Base-by-base conservation (phyloP, 2,113 vertebrate species). In the Tetrao urogallus region DNA sequence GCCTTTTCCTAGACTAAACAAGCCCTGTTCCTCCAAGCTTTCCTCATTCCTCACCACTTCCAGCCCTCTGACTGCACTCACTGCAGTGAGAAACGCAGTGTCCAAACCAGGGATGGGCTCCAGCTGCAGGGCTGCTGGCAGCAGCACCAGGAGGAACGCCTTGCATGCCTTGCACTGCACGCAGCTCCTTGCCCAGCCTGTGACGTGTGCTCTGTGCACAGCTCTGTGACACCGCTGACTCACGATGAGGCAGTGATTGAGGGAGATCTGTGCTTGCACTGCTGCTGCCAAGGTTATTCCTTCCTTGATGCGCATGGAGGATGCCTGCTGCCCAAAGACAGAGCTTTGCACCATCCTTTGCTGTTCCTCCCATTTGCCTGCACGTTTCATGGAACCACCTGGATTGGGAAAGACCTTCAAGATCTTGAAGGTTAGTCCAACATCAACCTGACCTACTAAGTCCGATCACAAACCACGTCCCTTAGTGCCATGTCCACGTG, bases 1-100 rank as follows among this genome's bases (percentile, higher is more conserved):
- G 45, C 25, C 82, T 58, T 8, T 64, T 80, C 61, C 73, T 91
- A 96, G 96, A 96, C 96, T 96, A 96, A 96, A 96, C 95, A 96
- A 88, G 64, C 73, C 34, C 6, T 3, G 58, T 89, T 69, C 88
- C 61, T 87, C 56, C 84, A 79, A 89, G 82, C 75, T 58, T 67
- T 95, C 61, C 88, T 95, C 88, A 95, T 90, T 93, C 69, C 82
- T 93, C 73, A 60, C 1, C 12, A 21, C 83, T 94, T 90, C 90
- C 52, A 54, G 52, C 52, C 52, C 27, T 54, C 27, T 54, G 52
- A 30, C 52, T 9, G 5, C 27, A 17, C 52, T 54, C 27, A 13
- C 27, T 30, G 52, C 52, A 54, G 15, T 9, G 52, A 54, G 52
- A 90, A 82, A 64, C 0, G 1, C 60, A 86, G 88, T 50, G 82